Evolutionary conservation across 2,888 invertebrate genomes (phyloP).

Genomic region (Sinopyrophorus schimmeli): DNA sequence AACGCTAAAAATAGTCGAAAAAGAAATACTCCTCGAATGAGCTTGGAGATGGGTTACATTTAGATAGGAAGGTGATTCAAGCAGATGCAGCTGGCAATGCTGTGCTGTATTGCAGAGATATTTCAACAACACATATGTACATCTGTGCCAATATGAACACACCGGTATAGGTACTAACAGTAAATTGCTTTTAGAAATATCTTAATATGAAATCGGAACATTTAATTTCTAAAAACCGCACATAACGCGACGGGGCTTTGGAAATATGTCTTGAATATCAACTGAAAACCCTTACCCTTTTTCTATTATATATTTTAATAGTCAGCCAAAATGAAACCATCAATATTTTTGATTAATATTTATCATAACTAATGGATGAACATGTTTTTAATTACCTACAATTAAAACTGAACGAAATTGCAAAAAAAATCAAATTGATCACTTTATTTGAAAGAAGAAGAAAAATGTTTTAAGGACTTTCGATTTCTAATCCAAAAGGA

Average conservation of each 20-base stretch:
- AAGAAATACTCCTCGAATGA: constrained; percentile 18
- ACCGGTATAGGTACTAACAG: constrained; percentile 4
- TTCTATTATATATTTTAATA: no score
- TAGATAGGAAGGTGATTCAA: constrained; percentile 17
- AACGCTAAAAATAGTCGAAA: constrained; percentile 15
- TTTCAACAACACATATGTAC: constrained; percentile 1
- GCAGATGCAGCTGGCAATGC: constrained; percentile 15
- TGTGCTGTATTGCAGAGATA: constrained; percentile 12
- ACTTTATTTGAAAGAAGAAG: no score
- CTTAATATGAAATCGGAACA: constrained; percentile 4
- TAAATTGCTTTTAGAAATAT: constrained; percentile 2
- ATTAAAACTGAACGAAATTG: no score
- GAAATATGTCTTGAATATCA: no score
- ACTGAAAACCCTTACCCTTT: no score
- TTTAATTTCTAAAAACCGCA: constrained; percentile 11
- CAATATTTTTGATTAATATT: no score
- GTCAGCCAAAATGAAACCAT: no score
- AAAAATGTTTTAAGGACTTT: no score
- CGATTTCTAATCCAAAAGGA: constrained; percentile 11
- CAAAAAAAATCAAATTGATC: no score
- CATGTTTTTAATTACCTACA: no score
- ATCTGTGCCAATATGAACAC: constrained; percentile 8
- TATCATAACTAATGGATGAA: no score
- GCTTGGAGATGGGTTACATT: constrained; percentile 19
- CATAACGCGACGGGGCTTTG: constrained; percentile 1